phyloP scores from a whole-genome alignment of 2,113 vertebrate species.

The Motacilla tschutschensis region DNA sequence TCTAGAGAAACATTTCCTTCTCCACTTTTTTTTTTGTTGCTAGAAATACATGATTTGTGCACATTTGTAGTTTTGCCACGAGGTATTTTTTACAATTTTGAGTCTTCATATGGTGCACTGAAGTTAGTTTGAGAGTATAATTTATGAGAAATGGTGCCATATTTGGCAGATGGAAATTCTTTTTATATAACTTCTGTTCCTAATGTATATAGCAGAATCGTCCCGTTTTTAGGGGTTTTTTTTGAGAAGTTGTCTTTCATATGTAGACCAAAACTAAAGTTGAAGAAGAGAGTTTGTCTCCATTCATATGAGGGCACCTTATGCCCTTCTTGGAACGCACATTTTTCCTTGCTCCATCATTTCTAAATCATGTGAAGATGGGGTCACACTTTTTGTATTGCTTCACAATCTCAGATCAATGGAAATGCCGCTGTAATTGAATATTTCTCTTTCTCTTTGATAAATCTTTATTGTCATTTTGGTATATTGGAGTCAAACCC shows the following conservation, averaged over 20 bases:
- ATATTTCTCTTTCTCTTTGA: background rate
- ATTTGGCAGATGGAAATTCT: slow-evolving; percentile 45
- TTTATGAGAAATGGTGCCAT: slow-evolving; percentile 25
- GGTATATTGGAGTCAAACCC: background rate
- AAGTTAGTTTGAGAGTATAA: slow-evolving; percentile 30
- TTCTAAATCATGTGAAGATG: background rate
- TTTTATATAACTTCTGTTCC: slow-evolving; percentile 41
- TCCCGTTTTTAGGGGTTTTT: slow-evolving; percentile 2
- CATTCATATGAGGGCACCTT: background rate
- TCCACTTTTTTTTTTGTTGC: background rate
- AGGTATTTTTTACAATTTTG: slow-evolving; percentile 16
- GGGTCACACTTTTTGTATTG: background rate
- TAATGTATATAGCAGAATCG: slow-evolving; percentile 38
- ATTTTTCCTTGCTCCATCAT: background rate
- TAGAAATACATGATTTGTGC: slow-evolving; percentile 17
- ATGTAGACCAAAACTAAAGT: slow-evolving; percentile 66
- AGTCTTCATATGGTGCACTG: slow-evolving; percentile 55
- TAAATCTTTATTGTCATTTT: background rate
- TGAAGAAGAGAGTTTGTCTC: slow-evolving; percentile 31
- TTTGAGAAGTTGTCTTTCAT: slow-evolving; percentile 38
- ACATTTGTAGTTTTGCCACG: slow-evolving; percentile 17
- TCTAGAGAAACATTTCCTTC: background rate
- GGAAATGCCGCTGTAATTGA: background rate
- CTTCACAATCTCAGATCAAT: background rate
- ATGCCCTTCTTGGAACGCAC: background rate